Percentiles rank a stretch among this genome's conserved stretches.
These are phyloP conservation scores for Gnathonemus echidnorhynchus DNA, from an alignment of 2,113 vertebrate genomes.

Conservation along the genomic window DNA sequence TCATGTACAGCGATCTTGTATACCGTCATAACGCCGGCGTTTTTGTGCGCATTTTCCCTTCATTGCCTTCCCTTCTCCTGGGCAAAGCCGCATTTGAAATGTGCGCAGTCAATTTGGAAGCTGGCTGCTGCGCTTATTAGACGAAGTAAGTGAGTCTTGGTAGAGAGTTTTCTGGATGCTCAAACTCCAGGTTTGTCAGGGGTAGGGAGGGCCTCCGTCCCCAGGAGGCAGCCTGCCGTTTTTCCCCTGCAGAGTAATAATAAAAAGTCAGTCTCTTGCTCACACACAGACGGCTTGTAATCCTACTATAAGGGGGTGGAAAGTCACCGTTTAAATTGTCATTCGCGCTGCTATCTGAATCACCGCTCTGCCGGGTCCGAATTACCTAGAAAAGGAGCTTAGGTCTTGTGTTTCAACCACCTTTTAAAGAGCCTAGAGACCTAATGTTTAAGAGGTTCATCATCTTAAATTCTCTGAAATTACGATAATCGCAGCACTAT, in stretches of 20 bases:
- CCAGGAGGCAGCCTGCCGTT: neutral
- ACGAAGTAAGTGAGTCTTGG: neutral
- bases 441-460: neutral
- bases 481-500: neutral
- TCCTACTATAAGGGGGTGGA: constrained; percentile 2
- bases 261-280: neutral
- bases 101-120: neutral
- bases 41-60: neutral
- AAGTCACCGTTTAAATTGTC: constrained; percentile 10
- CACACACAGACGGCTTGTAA: neutral
- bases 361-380: neutral
- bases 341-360: neutral
- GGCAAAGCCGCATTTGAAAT: neutral
- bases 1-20: neutral
- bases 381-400: neutral
- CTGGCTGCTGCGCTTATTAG: neutral
- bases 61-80: neutral
- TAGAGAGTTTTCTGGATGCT: neutral
- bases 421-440: neutral
- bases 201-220: neutral
- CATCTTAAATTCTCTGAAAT: neutral
- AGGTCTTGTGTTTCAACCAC: neutral
- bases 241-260: neutral
- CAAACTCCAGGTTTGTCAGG: neutral
- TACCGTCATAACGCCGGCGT: neutral